These are phyloP conservation scores for Belgica antarctica DNA, from an alignment of 2,888 invertebrate species.

Conservation along the genomic window DNA sequence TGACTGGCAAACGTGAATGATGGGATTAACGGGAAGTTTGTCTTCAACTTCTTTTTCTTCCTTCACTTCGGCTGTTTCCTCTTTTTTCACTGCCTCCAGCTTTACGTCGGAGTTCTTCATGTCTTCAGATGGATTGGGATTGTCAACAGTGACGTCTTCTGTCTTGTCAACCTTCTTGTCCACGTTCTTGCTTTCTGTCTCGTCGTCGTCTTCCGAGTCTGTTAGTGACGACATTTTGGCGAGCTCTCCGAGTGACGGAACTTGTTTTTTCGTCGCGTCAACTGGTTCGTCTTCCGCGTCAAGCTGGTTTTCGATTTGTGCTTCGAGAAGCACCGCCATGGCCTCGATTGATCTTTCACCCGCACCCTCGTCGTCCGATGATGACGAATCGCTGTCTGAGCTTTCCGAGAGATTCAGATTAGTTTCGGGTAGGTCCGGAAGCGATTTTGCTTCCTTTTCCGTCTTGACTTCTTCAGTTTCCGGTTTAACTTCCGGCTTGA, in stretches of 20 bases:
- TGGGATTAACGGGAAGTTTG: slow-evolving; percentile 52
- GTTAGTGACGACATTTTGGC: slow-evolving; percentile 12
- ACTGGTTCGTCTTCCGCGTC: background rate
- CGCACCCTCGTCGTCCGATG: background rate
- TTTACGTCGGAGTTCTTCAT: slow-evolving; percentile 46
- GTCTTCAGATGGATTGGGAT: slow-evolving; percentile 44
- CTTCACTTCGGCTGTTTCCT: background rate
- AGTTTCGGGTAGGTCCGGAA: slow-evolving; percentile 32
- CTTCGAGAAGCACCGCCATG: background rate
- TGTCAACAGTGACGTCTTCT: slow-evolving; percentile 62
- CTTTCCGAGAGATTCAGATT: slow-evolving; percentile 40
- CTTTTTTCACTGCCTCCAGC: background rate
- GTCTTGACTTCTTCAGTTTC: slow-evolving; percentile 56
- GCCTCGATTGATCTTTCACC: background rate
- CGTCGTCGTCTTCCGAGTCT: slow-evolving; percentile 32
- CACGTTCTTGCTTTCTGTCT: slow-evolving; percentile 42
- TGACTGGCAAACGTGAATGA: slow-evolving; percentile 62
- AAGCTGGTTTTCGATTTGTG: background rate
- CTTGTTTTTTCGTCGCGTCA: background rate
- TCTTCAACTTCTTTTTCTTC: slow-evolving; percentile 4
- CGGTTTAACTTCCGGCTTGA: slow-evolving; percentile 51
- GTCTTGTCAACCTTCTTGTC: slow-evolving; percentile 75
- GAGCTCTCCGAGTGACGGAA: background rate
- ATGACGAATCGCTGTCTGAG: slow-evolving; percentile 15
- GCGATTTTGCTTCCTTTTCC: slow-evolving; percentile 55